A percentile compares a stretch with the other conserved stretches of the same genome.
Evolutionary conservation across 2,113 vertebrate species (phyloP).

Genomic region (Rhodinocichla rosea): DNA sequence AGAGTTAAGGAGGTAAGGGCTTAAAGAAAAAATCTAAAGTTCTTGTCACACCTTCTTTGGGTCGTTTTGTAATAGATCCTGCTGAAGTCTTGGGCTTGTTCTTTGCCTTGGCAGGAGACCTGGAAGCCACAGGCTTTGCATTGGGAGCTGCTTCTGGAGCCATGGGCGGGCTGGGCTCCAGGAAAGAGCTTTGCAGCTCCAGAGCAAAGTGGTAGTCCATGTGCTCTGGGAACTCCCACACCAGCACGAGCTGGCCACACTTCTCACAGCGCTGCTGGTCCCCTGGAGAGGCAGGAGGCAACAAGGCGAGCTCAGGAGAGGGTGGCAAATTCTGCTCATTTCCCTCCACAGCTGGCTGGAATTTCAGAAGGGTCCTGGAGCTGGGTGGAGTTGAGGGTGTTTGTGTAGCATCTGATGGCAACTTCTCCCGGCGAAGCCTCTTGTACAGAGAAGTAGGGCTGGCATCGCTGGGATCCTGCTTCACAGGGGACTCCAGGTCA

Average conservation of each 20-base stretch:
- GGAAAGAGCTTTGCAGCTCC: constrained; percentile 87
- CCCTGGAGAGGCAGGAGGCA: not conserved
- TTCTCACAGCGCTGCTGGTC: constrained; percentile 83
- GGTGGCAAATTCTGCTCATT: constrained; percentile 31
- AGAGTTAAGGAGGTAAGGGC: constrained; percentile 63
- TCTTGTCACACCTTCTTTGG: constrained; percentile 59
- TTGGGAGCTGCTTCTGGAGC: not conserved
- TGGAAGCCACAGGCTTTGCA: not conserved
- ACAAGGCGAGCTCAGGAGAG: not conserved
- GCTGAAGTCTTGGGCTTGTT: constrained; percentile 71
- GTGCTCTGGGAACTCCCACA: constrained; percentile 94
- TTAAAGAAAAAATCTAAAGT: constrained; percentile 92
- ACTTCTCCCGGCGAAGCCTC: not conserved
- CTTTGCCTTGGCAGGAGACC: constrained; percentile 68
- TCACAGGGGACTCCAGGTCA: constrained; percentile 23
- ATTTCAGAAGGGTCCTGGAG: not conserved
- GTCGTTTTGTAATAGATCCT: constrained; percentile 76
- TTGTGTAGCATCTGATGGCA: not conserved
- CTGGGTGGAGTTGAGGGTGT: not conserved
- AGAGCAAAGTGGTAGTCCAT: constrained; percentile 92
- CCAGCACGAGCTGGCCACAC: constrained; percentile 79
- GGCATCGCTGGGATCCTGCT: not conserved
- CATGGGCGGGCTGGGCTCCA: constrained; percentile 10
- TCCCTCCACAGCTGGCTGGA: not conserved
- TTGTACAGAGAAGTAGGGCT: not conserved